phyloP scores from a whole-genome alignment of 2,113 vertebrate species.

The Pedionomus torquatus region DNA sequence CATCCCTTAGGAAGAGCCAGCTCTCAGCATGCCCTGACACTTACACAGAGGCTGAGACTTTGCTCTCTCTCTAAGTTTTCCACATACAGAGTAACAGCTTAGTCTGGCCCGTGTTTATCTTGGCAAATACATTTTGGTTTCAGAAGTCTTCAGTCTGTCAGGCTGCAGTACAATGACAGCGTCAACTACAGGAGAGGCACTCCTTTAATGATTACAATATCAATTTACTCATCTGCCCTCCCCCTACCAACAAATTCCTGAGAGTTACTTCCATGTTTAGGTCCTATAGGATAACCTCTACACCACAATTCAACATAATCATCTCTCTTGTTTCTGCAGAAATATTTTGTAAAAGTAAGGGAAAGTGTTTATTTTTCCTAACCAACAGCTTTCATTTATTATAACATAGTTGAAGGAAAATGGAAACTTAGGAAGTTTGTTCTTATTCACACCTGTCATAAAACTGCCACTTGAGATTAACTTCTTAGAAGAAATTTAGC shows the following conservation, averaged over 20 bases:
- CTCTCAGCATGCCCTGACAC: not conserved
- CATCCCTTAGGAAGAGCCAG: not conserved
- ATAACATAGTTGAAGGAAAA: not conserved
- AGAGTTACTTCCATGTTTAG: not conserved
- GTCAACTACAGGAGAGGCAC: not conserved
- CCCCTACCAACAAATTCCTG: not conserved
- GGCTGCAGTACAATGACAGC: not conserved
- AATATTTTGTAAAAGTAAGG: not conserved
- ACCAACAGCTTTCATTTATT: not conserved
- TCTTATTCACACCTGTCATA: not conserved
- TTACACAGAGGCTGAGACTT: not conserved
- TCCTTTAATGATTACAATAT: not conserved
- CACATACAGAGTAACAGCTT: not conserved
- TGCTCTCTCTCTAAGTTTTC: not conserved
- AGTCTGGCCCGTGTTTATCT: not conserved
- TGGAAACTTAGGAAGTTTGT: not conserved
- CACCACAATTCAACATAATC: not conserved
- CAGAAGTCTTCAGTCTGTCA: not conserved
- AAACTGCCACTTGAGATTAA: not conserved
- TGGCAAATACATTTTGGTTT: not conserved
- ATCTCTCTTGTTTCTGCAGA: not conserved
- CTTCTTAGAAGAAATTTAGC: not conserved
- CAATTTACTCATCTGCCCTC: not conserved
- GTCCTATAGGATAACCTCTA: not conserved
- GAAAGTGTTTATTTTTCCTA: not conserved